Evolutionary conservation across 2,888 invertebrate genomes (phyloP).

Genomic region (Drosophila nr. perissopoda): DNA sequence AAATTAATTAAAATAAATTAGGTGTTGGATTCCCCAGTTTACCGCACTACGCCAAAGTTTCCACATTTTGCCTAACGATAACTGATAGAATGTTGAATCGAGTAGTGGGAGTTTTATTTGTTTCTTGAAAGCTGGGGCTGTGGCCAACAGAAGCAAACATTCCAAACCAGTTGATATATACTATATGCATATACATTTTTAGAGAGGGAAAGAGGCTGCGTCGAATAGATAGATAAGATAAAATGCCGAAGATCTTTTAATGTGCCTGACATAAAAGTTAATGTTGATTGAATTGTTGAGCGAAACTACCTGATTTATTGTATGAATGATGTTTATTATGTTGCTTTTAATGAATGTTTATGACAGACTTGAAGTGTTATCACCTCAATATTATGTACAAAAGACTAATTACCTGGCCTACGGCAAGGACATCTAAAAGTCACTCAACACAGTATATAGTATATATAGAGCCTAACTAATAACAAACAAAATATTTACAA

Average conservation of each 20-base stretch:
- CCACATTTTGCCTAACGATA: constrained; percentile 31
- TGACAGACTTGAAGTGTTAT: neutral
- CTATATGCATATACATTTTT: constrained; percentile 4
- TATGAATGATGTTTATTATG: constrained; percentile 4
- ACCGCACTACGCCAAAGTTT: constrained; percentile 27
- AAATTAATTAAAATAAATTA: constrained; percentile 71
- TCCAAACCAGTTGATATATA: constrained; percentile 8
- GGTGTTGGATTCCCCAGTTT: constrained; percentile 33
- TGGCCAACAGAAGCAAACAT: constrained; percentile 5
- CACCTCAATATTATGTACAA: neutral
- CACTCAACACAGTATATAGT: neutral
- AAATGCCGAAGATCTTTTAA: constrained; percentile 13
- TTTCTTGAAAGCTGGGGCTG: neutral
- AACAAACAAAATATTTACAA: neutral
- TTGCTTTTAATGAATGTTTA: neutral
- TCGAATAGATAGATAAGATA: constrained; percentile 12
- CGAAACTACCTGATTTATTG: constrained; percentile 1
- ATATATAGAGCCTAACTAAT: neutral
- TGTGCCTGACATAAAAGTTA: constrained; percentile 5
- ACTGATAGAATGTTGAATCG: constrained; percentile 6
- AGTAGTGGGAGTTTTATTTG: neutral
- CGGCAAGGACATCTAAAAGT: constrained; percentile 1
- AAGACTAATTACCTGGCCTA: neutral
- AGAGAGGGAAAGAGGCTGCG: neutral
- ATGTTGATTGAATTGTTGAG: constrained; percentile 15